Base-by-base conservation (phyloP, 2,113 vertebrate species). In the Piaya cayana region DNA sequence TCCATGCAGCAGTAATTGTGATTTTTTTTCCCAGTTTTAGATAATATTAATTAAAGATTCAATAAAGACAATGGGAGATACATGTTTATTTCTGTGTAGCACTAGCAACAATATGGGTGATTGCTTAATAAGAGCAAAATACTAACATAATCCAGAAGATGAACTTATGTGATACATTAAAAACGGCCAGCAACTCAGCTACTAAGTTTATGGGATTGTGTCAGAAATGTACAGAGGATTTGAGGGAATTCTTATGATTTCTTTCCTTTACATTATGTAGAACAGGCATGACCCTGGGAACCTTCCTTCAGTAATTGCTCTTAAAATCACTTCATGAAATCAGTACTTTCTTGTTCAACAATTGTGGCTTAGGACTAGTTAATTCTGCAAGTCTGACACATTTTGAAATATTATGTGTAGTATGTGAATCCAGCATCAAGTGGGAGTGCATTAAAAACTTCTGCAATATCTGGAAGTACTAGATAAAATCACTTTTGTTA, bases 321-420 rank as follows among this genome's bases (percentile, higher is more conserved):
- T 94, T 88, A 70, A 83, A 94, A 77, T 86, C 71, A 58, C 76
- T 88, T 86, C 58, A 92, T 81, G n/a, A 34, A 93, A 94, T 96
- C 81, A 63, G 77, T 93, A 15, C 49, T 42, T 56, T 78, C 90
- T 79, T 91, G 29, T 87, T 93, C 78, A 80, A 68, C 32, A 92
- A 5, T 25, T 64, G 64, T 86, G 58, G 85, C 84, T 94, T 86
- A 90, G 30, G 76, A 80, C 85, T 59, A 93, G 88, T 64, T 88
- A 92, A 88, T 93, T 92, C 88, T 92, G 26, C 27, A 82, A 88
- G n/a, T 80, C 39, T 86, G 64, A 68, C 12, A 93, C 12, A 10
- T 68, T 95, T 90, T 95, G 82, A 96, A 92, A 84, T 81, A 63
- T 14, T 72, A 39, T 59, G 93, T 42, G 2, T 39, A 71, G 37